A percentile compares a stretch with the other conserved stretches of the same genome.
Evolutionary conservation across 2,888 invertebrate genomes (phyloP).

Genomic region (Drosophila glabriapex): DNA sequence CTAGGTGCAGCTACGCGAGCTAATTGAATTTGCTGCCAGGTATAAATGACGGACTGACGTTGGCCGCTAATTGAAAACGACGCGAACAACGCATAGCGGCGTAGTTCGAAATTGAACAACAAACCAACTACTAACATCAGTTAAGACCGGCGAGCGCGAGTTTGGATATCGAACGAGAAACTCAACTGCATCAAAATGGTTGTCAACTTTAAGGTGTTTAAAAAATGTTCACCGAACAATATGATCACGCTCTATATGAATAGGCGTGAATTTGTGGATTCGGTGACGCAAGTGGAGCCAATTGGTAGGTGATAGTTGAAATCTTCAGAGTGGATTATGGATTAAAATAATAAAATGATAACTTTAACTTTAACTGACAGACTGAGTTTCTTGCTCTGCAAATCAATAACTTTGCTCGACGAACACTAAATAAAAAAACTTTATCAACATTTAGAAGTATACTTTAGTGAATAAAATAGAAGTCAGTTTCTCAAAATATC

Average conservation of each 20-base stretch:
- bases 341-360: not conserved
- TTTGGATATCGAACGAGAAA: not conserved
- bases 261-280: constrained; percentile 95
- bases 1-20: constrained; percentile 36
- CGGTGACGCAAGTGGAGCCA: constrained; percentile 93
- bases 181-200: constrained; percentile 88
- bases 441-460: rapidly evolving
- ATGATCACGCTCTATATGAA: constrained; percentile 94
- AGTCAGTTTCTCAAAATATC: not conserved
- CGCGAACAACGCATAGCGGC: constrained; percentile 70
- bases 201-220: constrained; percentile 95
- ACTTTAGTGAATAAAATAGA: not conserved
- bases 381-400: not conserved
- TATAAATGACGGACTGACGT: constrained; percentile 73
- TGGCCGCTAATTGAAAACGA: constrained; percentile 73
- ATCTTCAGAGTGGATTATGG: not conserved
- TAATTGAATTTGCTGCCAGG: constrained; percentile 76
- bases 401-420: too few species aligned
- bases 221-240: constrained; percentile 95
- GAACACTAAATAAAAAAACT: not conserved
- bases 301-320: constrained; percentile 88
- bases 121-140: constrained; percentile 4
- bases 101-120: constrained; percentile 39
- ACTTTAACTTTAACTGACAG: not conserved
- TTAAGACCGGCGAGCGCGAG: constrained; percentile 44